phyloP scores from a whole-genome alignment of 2,888 invertebrate genomes.

The Tetranychus truncatus region DNA sequence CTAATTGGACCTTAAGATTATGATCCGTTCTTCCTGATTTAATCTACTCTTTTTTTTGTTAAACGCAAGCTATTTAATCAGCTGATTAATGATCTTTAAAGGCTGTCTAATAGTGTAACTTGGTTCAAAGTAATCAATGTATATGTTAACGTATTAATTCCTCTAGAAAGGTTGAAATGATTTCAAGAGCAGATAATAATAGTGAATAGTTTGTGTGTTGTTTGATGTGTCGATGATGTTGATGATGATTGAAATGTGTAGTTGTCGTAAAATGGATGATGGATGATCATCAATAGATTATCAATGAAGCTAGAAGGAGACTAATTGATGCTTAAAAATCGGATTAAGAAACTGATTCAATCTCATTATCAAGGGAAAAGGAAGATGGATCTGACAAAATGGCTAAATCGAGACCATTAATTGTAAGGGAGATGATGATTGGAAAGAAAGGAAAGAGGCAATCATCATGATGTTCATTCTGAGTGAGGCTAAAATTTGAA shows the following conservation, averaged over 20 bases:
- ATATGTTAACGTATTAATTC: no score
- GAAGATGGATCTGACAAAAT: not conserved
- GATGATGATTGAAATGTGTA: not conserved
- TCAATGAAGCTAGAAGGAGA: not conserved
- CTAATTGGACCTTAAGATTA: no score
- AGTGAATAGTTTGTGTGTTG: no score
- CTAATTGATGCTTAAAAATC: not conserved
- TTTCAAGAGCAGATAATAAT: no score
- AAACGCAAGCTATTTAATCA: no score
- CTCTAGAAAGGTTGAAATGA: no score
- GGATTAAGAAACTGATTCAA: not conserved
- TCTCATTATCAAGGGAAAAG: not conserved
- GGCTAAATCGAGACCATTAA: not conserved
- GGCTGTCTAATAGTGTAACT: no score
- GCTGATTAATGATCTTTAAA: no score
- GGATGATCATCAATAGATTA: conserved; percentile 1
- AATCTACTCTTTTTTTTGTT: no score
- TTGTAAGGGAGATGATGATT: not conserved
- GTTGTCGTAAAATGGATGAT: not conserved
- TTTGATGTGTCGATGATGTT: not conserved
- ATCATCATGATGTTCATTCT: not conserved
- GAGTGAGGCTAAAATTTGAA: not conserved
- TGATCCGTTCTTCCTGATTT: no score
- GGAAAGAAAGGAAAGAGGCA: no score
- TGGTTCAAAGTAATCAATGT: no score